These are phyloP conservation scores for Halcyon leucocephala DNA, from an alignment of 2,797 vertebrate genomes.

Conservation along the genomic window DNA sequence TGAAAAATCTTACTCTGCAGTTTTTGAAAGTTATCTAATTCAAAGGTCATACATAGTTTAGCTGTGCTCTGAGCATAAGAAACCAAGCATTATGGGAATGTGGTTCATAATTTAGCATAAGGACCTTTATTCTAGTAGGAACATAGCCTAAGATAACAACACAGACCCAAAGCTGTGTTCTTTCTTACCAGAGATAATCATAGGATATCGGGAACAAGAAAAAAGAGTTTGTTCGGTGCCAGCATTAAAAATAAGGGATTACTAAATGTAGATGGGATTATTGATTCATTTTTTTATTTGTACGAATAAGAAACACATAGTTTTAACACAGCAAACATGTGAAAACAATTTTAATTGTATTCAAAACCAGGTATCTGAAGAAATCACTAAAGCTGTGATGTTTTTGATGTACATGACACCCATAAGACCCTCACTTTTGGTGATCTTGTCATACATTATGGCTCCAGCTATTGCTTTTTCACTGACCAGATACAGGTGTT, in stretches of 20 bases:
- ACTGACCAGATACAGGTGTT: neutral
- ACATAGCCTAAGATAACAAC: neutral
- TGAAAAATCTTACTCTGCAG: neutral
- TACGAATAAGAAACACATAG: neutral
- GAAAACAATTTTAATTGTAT: neutral
- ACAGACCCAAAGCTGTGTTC: neutral
- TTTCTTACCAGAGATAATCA: neutral
- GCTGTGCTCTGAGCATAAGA: neutral
- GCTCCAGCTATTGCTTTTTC: neutral
- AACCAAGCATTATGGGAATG: neutral
- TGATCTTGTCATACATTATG: neutral
- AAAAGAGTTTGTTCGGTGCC: neutral
- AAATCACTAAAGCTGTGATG: neutral
- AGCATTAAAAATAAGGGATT: neutral
- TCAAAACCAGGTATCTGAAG: neutral
- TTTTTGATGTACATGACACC: neutral
- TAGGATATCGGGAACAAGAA: neutral
- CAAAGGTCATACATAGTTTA: constrained; percentile 14
- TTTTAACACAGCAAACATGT: neutral
- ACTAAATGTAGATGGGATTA: neutral
- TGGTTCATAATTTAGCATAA: constrained; percentile 6
- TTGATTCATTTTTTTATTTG: neutral
- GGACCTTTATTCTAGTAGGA: constrained; percentile 17
- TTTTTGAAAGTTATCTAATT: constrained; percentile 37
- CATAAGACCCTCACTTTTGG: neutral